Evolutionary conservation across 2,888 invertebrate species (phyloP).

Genomic region (Eupithecia dodoneata): DNA sequence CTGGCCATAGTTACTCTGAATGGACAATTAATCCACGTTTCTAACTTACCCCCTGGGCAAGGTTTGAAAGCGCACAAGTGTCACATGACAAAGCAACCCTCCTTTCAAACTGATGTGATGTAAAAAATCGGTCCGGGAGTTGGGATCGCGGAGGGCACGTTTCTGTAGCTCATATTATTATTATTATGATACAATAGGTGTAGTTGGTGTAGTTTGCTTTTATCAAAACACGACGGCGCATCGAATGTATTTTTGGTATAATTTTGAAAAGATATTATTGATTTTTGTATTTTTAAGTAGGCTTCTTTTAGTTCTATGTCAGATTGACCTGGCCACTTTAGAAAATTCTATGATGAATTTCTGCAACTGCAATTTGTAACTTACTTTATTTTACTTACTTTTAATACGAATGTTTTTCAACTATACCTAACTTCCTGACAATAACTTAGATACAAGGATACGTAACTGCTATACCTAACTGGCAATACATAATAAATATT

Average conservation of each 20-base stretch:
- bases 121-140: conserved; percentile 66
- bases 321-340: neutral
- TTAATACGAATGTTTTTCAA: neutral
- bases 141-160: conserved; percentile 65
- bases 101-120: conserved; percentile 72
- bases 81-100: conserved; percentile 81
- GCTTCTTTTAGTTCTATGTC: neutral
- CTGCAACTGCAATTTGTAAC: neutral
- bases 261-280: neutral
- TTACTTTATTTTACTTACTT: neutral
- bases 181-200: conserved; percentile 24
- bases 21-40: conserved; percentile 72
- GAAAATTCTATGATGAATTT: neutral
- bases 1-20: conserved; percentile 55
- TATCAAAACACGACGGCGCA: conserved; percentile 10
- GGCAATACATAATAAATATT: too few relatives aligned
- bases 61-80: conserved; percentile 76
- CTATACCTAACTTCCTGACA: too few relatives aligned
- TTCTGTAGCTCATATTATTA: conserved; percentile 30
- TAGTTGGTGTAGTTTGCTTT: conserved; percentile 20
- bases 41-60: conserved; percentile 71
- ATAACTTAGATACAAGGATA: too few relatives aligned
- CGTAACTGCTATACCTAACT: too few relatives aligned
- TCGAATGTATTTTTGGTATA: neutral
- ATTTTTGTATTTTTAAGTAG: neutral